Base-by-base conservation (phyloP, 2,888 invertebrate genomes). In the Cyaniris semiargus region DNA sequence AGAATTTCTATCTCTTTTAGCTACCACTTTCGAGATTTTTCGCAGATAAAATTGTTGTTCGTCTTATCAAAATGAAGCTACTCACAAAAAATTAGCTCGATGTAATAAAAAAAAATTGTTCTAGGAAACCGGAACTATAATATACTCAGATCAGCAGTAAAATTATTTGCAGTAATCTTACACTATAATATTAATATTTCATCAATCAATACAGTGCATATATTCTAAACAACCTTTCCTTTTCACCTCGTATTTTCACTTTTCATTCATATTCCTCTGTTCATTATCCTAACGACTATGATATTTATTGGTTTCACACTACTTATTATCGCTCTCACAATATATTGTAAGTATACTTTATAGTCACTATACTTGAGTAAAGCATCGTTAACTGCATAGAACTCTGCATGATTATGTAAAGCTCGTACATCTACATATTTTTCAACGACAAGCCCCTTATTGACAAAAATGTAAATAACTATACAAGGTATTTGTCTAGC, bases 281-380 rank as follows among this genome's bases (percentile, higher is more conserved):
- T 66, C 60, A 66, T 27, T 66, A 66, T 66, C 60, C 60, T 66
- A 66, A 27, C 60, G 27, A 66, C 60, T 23, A 13, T 58, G 21
- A 66, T 66, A 66, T 66, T 66, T 66, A 66, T 66, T 66, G 60
- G 60, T 66, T 66, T 66, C 60, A 23, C 60, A 27, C 23, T 23
- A 13, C 23, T 66, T 27, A 66, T 27, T 66, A 66, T 66, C 23
- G 23, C 60, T 10, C 23, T 5, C 5, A 23, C 60, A 66, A 66
- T 66, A 27, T 27, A 66, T 66, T 66, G 60, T 27, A 66, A 66
- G 60, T 23, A 27, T 5, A 66, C 13, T 66, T 27, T 27, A 27
- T 27, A 66, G 23, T 27, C 23, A 15, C 60, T n/a, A 66, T 23
- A 27, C 60, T 13, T 21, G 8, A 58, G 53, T n/a, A 58, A 1